These are phyloP conservation scores for Lutraria rhynchaena DNA, from an alignment of 1,140 invertebrate genomes.

Conservation along the genomic window DNA sequence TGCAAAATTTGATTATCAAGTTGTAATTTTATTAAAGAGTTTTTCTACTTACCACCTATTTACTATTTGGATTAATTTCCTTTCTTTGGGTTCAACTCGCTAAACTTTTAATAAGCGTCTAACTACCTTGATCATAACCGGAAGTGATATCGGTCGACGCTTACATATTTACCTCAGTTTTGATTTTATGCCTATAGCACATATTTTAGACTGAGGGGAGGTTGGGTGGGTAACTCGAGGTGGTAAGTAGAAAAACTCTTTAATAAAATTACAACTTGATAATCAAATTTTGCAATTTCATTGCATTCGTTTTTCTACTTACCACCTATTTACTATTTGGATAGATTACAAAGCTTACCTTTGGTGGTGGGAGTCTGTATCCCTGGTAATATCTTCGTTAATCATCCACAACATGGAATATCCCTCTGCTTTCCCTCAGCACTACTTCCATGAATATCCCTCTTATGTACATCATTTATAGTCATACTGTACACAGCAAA, in stretches of 20 bases:
- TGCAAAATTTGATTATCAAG: constrained; percentile 13
- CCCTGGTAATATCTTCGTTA: neutral
- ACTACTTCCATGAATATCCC: too few species aligned
- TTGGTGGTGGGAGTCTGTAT: neutral
- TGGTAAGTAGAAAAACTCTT: constrained; percentile 3
- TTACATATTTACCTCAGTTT: too few species aligned
- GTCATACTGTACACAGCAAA: too few species aligned
- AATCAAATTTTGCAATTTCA: constrained; percentile 38
- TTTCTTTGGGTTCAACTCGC: neutral
- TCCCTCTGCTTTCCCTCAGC: too few species aligned
- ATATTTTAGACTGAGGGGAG: neutral
- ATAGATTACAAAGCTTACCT: neutral
- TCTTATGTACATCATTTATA: too few species aligned
- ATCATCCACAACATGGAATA: too few species aligned
- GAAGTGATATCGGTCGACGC: too few species aligned
- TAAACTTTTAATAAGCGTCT: constrained; percentile 8
- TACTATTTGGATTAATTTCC: neutral
- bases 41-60: neutral
- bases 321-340: neutral
- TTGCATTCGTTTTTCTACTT: constrained; percentile 14
- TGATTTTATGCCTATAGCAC: neutral
- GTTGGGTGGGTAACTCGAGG: neutral
- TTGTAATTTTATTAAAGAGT: constrained; percentile 8
- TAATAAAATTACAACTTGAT: constrained; percentile 19
- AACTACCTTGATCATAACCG: neutral